Conservation (phyloP, 2,888 invertebrate species). For the Standfussiana lucernea region DNA sequence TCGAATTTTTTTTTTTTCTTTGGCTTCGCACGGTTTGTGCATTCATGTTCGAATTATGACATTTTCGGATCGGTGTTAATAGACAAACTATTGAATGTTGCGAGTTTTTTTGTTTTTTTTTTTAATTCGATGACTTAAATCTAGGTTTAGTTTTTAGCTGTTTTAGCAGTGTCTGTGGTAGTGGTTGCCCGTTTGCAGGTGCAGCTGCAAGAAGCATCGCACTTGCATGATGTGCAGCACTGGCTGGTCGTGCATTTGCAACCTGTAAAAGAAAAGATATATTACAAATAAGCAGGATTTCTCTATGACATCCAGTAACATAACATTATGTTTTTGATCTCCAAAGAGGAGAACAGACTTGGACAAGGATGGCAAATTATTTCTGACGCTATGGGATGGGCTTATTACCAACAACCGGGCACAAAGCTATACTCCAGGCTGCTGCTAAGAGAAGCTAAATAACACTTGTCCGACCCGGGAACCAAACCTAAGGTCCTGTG, state of each 20-base stretch:
- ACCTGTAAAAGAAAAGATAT: slow-evolving; percentile 72
- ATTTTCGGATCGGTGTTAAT: slow-evolving; percentile 3
- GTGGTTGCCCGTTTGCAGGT: slow-evolving; percentile 77
- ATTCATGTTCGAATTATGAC: not conserved
- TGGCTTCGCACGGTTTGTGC: too few species aligned
- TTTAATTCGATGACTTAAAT: not conserved
- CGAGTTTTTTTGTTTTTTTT: slow-evolving; percentile 3
- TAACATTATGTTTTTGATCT: not conserved
- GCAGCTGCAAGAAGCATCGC: slow-evolving; percentile 86
- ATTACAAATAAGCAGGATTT: not conserved
- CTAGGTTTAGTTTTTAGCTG: slow-evolving; percentile 78
- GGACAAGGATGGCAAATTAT: not conserved
- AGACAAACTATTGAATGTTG: not conserved
- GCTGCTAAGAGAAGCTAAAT: not conserved
- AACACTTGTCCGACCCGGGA: too few species aligned
- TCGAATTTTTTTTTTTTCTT: too few species aligned
- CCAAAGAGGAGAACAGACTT: not conserved
- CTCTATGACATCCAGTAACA: not conserved
- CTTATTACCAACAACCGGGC: not conserved
- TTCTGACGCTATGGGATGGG: not conserved
- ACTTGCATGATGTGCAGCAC: slow-evolving; percentile 85
- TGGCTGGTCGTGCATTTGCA: slow-evolving; percentile 86
- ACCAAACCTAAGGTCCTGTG: too few species aligned
- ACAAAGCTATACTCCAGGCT: not conserved
- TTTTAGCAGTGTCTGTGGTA: slow-evolving; percentile 69